These are phyloP conservation scores for Eleutherodactylus coqui DNA, from an alignment of 2,797 vertebrate species.

Conservation along the genomic window DNA sequence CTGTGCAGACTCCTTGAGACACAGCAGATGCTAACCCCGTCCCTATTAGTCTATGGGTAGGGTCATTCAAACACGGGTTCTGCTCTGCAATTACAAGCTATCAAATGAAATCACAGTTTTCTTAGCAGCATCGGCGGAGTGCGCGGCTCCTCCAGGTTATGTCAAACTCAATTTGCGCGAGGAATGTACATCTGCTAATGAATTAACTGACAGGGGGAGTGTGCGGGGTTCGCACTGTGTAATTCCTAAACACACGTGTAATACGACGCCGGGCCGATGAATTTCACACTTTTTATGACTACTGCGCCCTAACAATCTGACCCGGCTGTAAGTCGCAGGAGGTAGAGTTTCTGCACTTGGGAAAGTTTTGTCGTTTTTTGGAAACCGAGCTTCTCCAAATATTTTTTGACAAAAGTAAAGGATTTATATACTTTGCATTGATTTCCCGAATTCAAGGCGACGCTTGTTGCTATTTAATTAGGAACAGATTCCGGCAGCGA, in stretches of 20 bases:
- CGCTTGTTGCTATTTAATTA: background rate
- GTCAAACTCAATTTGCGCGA: constrained; percentile 39
- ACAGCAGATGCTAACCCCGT: constrained; percentile 36
- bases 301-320: constrained; percentile 25
- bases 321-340: constrained; percentile 34
- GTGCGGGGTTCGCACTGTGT: background rate
- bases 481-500: background rate
- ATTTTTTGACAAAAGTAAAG: constrained; percentile 35
- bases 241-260: constrained; percentile 34
- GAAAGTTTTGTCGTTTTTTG: background rate
- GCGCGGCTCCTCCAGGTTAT: constrained; percentile 29
- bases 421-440: constrained; percentile 19
- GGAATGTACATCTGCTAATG: constrained; percentile 50
- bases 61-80: constrained; percentile 37
- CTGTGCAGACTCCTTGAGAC: background rate
- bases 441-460: background rate
- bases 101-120: constrained; percentile 36
- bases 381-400: constrained; percentile 18
- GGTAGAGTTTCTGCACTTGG: constrained; percentile 17
- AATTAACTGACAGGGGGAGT: constrained; percentile 27
- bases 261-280: constrained; percentile 1
- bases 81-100: constrained; percentile 42
- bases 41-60: constrained; percentile 6
- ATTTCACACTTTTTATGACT: constrained; percentile 40
- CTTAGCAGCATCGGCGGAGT: constrained; percentile 9